Conservation (phyloP, 1,140 invertebrate species). For the Limonius californicus region DNA sequence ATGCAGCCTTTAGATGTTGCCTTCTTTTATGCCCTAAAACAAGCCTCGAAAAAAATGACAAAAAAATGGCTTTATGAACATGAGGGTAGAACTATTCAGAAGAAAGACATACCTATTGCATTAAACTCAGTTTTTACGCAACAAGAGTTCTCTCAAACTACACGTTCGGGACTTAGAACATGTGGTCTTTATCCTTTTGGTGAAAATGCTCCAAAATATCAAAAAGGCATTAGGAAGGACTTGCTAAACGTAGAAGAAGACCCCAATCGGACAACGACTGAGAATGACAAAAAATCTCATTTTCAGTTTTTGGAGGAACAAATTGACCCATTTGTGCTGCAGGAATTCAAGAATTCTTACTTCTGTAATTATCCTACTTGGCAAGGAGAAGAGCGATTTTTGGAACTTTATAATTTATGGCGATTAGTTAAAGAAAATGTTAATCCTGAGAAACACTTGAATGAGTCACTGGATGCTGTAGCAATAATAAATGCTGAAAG, state of each 20-base stretch:
- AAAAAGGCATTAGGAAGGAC: not conserved
- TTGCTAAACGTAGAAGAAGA: not conserved
- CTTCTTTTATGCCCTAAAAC: conserved; percentile 44
- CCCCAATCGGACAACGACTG: not conserved
- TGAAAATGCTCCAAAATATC: not conserved
- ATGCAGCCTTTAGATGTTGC: conserved; percentile 45
- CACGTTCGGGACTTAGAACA: not conserved
- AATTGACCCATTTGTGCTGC: not conserved
- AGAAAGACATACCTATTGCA: not conserved
- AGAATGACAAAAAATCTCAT: not conserved
- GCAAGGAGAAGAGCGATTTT: not conserved
- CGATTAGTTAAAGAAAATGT: not conserved
- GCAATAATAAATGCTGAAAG: not conserved
- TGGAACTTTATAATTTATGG: conserved; percentile 1
- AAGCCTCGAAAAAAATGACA: not conserved
- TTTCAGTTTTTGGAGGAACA: not conserved
- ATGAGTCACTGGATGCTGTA: not conserved
- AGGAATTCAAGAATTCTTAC: not conserved
- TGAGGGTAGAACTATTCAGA: not conserved
- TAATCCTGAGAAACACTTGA: not conserved
- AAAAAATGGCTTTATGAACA: not conserved
- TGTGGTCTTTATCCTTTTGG: not conserved
- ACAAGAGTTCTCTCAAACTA: not conserved
- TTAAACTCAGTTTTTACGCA: not conserved
- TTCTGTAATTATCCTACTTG: not conserved